Conservation (phyloP, 2,797 vertebrate species). For the Tokudaia tokunoshimensis region DNA sequence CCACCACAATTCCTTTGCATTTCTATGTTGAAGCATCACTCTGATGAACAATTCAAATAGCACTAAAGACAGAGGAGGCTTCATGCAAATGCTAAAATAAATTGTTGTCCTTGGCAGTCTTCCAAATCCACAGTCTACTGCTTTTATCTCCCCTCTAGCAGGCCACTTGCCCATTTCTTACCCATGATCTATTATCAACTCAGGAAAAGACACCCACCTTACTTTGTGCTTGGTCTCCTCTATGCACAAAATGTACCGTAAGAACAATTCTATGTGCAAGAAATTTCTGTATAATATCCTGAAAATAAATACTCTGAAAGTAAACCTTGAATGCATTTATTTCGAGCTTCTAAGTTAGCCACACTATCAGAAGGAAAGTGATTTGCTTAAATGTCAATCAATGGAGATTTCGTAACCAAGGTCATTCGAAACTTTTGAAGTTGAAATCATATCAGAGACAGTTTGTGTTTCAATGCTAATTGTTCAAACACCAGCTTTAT, state of each 20-base stretch:
- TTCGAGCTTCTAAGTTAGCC: conserved; percentile 58
- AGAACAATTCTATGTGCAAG: conserved; percentile 41
- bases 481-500: conserved; percentile 35
- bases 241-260: conserved; percentile 20
- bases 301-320: conserved; percentile 64
- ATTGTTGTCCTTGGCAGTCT: conserved; percentile 49
- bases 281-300: conserved; percentile 38
- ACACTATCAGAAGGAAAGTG: conserved; percentile 31
- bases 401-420: conserved; percentile 3
- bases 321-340: conserved; percentile 57
- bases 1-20: conserved; percentile 58
- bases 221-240: conserved; percentile 50
- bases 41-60: conserved; percentile 63
- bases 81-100: conserved; percentile 63
- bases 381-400: conserved; percentile 33
- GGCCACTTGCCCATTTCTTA: conserved; percentile 64
- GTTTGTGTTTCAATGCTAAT: conserved; percentile 35
- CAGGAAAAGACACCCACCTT: conserved; percentile 54
- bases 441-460: conserved; percentile 28
- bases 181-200: conserved; percentile 48
- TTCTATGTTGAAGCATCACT: conserved; percentile 63
- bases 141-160: conserved; percentile 56
- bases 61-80: conserved; percentile 49
- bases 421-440: conserved; percentile 56
- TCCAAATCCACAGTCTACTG: conserved; percentile 53